Conservation (phyloP, 1,140 invertebrate genomes). For the Coptotermes formosanus region DNA sequence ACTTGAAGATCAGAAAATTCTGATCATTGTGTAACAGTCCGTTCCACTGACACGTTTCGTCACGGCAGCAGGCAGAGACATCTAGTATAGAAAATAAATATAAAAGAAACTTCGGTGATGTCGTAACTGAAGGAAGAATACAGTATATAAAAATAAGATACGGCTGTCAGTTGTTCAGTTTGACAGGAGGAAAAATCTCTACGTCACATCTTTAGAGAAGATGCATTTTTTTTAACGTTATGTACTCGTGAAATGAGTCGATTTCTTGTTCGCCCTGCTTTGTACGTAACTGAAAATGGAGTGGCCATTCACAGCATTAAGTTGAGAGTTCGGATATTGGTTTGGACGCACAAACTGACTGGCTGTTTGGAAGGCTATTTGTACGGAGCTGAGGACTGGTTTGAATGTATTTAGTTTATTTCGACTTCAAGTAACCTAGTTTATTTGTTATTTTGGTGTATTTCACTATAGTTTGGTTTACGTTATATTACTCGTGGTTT, state of each 20-base stretch:
- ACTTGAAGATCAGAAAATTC: neutral
- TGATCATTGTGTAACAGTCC: neutral
- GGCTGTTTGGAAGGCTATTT: no score
- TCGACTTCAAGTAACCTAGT: no score
- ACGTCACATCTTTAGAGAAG: neutral
- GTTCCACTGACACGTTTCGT: neutral
- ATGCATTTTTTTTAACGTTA: neutral
- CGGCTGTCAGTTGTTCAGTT: neutral
- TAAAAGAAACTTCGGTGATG: neutral
- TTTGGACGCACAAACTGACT: no score
- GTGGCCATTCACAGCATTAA: no score
- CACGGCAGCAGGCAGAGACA: neutral
- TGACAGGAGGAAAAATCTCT: neutral
- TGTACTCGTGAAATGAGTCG: neutral
- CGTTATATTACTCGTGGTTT: no score
- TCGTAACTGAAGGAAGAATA: neutral
- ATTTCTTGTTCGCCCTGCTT: neutral
- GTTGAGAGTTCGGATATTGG: no score
- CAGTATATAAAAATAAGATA: neutral
- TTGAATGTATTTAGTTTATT: no score
- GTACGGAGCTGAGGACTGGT: no score
- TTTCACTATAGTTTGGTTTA: no score
- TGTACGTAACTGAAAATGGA: neutral
- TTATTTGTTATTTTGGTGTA: no score
- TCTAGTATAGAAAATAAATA: neutral